Percentiles rank a stretch among this genome's conserved stretches.
Conservation (phyloP, 2,113 vertebrate genomes). For the Tenrec ecaudatus region DNA sequence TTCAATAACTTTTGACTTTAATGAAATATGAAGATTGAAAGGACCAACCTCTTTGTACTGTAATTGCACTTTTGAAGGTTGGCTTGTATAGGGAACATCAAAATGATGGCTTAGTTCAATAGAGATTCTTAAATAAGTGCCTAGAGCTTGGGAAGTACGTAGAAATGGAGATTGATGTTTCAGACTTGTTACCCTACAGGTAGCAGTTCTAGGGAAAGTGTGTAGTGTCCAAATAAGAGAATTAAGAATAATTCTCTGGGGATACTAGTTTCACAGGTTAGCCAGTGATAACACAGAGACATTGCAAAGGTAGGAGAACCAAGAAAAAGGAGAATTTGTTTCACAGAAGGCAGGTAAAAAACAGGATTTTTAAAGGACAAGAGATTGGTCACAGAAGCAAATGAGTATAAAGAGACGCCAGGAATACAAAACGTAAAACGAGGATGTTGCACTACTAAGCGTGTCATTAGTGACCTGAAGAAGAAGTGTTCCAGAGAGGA, state of each 20-base stretch:
- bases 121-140: slow-evolving; percentile 27
- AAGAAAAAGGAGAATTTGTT: slow-evolving; percentile 29
- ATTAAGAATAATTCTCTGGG: neutral
- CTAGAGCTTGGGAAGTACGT: neutral
- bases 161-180: slow-evolving; percentile 41
- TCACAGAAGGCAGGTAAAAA: slow-evolving; percentile 25
- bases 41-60: neutral
- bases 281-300: neutral
- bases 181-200: neutral
- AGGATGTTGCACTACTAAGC: neutral
- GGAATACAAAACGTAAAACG: neutral
- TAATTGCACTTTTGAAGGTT: slow-evolving; percentile 8
- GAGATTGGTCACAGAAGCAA: neutral
- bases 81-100: neutral
- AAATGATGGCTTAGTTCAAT: neutral
- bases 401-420: neutral
- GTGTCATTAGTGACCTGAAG: neutral
- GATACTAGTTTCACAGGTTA: slow-evolving; percentile 16
- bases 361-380: slow-evolving; percentile 5
- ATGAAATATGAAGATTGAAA: slow-evolving; percentile 37
- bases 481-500: neutral
- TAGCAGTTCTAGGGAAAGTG: slow-evolving; percentile 5
- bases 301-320: slow-evolving; percentile 16
- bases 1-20: neutral
- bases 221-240: neutral